Percentiles rank a stretch among this genome's conserved stretches.
These are phyloP conservation scores for Caerostris darwini DNA, from an alignment of 1,140 invertebrate species.

Conservation along the genomic window DNA sequence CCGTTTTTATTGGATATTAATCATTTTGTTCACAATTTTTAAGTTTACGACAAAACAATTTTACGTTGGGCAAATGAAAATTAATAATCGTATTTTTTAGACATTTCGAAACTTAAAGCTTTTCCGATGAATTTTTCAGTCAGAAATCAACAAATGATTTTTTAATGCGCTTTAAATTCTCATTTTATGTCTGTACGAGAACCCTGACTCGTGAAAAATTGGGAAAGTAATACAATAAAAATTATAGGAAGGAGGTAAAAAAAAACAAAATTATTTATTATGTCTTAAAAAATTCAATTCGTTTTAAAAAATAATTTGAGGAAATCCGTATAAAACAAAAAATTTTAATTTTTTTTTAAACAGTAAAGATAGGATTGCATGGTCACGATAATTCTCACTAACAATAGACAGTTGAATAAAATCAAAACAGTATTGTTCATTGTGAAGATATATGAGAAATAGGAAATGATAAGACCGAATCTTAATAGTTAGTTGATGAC, in stretches of 20 bases:
- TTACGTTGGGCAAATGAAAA: no score
- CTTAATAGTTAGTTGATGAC: neutral
- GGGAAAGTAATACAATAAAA: no score
- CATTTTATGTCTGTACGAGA: no score
- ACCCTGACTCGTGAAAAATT: no score
- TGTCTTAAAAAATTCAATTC: neutral
- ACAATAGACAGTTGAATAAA: constrained; percentile 10
- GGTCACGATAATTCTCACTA: constrained; percentile 4
- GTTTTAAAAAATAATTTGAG: neutral
- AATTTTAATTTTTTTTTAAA: neutral
- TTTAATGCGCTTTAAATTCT: no score
- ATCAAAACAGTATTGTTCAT: neutral
- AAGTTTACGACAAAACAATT: no score
- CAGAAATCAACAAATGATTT: no score
- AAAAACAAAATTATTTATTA: neutral
- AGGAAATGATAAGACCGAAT: neutral
- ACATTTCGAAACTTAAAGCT: no score
- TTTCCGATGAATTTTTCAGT: no score
- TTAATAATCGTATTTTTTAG: no score
- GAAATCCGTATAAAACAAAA: neutral
- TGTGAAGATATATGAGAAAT: constrained; percentile 7
- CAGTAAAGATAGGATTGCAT: neutral
- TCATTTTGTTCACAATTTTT: no score
- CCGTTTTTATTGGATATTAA: no score
- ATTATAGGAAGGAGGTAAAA: neutral